Evolutionary conservation across 2,113 vertebrate species (phyloP).

Genomic region (Pungitius pungitius): DNA sequence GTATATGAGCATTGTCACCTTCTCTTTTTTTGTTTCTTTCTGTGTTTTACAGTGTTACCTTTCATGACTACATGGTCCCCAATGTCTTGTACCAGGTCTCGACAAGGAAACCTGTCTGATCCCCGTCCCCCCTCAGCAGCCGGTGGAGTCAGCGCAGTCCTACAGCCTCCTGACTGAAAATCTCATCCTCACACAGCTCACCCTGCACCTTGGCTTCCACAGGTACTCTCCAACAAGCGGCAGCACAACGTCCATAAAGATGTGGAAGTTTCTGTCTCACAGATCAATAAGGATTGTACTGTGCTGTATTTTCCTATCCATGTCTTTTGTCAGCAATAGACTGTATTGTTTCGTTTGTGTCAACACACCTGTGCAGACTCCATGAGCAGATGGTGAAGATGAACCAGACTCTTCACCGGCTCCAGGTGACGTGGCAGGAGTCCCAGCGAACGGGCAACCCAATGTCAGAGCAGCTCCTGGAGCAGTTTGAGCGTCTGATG

Average conservation of each 20-base stretch:
- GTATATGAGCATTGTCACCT: background rate
- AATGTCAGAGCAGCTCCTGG: conserved; percentile 88
- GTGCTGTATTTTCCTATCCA: background rate
- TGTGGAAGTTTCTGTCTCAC: background rate
- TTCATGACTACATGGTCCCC: background rate
- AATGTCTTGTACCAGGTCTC: conserved; percentile 81
- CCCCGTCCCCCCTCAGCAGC: conserved; percentile 85
- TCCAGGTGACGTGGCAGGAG: conserved; percentile 94
- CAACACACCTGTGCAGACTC: conserved; percentile 79
- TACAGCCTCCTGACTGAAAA: conserved; percentile 98
- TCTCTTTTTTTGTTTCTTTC: background rate
- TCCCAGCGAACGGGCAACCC: conserved; percentile 91
- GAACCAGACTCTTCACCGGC: conserved; percentile 97
- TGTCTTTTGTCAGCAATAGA: conserved; percentile 13
- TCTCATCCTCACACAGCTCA: conserved; percentile 92
- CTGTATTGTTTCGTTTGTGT: conserved; percentile 2
- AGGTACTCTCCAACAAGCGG: conserved; percentile 76
- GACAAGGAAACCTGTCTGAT: conserved; percentile 97
- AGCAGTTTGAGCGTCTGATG: conserved; percentile 98
- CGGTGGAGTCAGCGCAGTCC: conserved; percentile 84
- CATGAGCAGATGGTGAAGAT: conserved; percentile 99
- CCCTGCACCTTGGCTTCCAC: conserved; percentile 94
- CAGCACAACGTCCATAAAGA: background rate
- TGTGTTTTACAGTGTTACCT: background rate
- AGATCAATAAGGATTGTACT: background rate